These are phyloP conservation scores for Bombus huntii DNA, from an alignment of 1,140 invertebrate species.

Conservation along the genomic window DNA sequence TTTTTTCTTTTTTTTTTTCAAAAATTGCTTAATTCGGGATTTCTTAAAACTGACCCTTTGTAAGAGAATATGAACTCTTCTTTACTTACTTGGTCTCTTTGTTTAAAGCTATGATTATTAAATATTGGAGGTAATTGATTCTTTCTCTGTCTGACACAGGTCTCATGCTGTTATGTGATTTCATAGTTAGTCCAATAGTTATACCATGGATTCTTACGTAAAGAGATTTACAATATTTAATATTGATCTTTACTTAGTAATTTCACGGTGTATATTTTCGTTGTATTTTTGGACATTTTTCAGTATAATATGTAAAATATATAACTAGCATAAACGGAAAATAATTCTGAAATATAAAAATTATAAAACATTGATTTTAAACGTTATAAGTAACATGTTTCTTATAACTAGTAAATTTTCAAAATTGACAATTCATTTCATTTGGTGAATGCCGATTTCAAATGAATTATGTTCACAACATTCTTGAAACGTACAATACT, in stretches of 20 bases:
- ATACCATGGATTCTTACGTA: not conserved
- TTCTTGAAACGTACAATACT: too few relatives aligned
- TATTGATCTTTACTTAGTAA: too few relatives aligned
- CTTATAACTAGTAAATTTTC: not conserved
- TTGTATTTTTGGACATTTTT: too few relatives aligned
- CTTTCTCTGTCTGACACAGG: not conserved
- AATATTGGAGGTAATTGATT: conserved; percentile 57
- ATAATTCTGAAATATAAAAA: not conserved
- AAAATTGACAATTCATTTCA: not conserved
- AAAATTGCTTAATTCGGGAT: conserved; percentile 56
- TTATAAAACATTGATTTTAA: not conserved
- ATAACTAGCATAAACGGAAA: too few relatives aligned
- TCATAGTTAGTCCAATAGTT: not conserved
- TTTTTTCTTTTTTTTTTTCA: not conserved
- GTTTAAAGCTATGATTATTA: conserved; percentile 68
- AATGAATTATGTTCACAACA: not conserved
- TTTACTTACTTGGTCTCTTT: conserved; percentile 67
- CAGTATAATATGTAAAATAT: too few relatives aligned
- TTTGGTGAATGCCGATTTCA: not conserved
- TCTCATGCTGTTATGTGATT: not conserved
- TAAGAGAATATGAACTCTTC: conserved; percentile 63
- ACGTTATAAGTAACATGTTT: not conserved
- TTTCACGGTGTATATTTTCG: too few relatives aligned
- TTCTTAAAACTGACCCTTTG: conserved; percentile 45
- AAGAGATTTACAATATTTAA: not conserved